Conservation (phyloP, 2,888 invertebrate genomes). For the Tenthredo amoena region DNA sequence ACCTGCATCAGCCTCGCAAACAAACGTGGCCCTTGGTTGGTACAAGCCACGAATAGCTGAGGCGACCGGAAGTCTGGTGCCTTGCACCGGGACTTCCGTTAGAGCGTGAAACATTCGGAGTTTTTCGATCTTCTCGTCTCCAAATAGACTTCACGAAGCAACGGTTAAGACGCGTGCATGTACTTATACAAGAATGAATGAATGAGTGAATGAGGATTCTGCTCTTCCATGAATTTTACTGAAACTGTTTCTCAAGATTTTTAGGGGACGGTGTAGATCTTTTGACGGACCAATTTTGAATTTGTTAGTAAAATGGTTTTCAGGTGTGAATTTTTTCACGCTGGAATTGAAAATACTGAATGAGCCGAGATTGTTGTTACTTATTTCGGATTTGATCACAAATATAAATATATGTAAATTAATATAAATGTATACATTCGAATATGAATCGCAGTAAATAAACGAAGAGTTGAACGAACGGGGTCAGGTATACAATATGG, state of each 20-base stretch:
- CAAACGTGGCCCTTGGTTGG: conserved; percentile 28
- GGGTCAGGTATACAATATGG: conserved; percentile 11
- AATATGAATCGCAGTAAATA: conserved; percentile 14
- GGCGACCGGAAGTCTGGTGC: conserved; percentile 50
- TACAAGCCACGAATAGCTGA: conserved; percentile 45
- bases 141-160: conserved; percentile 36
- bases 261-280: background rate
- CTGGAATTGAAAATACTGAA: background rate
- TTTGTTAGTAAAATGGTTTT: too few relatives aligned
- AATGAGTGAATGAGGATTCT: background rate
- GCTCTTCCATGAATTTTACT: background rate
- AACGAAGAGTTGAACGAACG: conserved; percentile 1
- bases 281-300: background rate
- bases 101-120: conserved; percentile 30
- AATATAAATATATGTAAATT: background rate
- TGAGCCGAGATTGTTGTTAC: background rate
- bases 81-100: conserved; percentile 46
- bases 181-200: background rate
- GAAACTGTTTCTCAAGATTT: background rate
- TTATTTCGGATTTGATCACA: background rate
- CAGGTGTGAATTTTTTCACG: too few relatives aligned
- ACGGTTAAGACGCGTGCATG: background rate
- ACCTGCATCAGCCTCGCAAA: conserved; percentile 34
- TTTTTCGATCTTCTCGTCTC: conserved; percentile 29
- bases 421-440: background rate